Conservation (phyloP, 2,113 vertebrate species). For the Channa argus region DNA sequence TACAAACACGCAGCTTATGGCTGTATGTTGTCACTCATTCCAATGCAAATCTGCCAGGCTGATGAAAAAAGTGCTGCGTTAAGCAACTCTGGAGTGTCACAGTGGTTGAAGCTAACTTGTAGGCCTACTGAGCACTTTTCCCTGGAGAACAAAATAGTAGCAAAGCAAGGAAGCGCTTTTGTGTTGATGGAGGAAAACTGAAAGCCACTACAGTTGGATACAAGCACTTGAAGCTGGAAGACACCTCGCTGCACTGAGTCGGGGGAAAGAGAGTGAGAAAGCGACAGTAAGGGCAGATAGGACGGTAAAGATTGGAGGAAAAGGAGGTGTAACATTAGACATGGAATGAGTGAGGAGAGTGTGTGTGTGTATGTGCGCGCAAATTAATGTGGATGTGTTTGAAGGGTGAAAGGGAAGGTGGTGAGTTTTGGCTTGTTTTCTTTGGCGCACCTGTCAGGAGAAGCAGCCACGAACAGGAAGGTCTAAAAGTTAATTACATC, state of each 20-base stretch:
- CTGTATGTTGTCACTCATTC: conserved; percentile 67
- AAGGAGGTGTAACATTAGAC: background rate
- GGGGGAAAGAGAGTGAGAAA: conserved; percentile 18
- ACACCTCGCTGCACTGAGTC: conserved; percentile 27
- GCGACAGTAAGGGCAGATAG: conserved; percentile 30
- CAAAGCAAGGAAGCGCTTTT: conserved; percentile 75
- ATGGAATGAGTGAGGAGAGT: background rate
- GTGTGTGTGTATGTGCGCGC: conserved; percentile 13
- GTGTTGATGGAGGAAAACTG: conserved; percentile 72
- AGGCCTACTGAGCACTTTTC: conserved; percentile 65
- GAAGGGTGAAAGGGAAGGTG: conserved; percentile 45
- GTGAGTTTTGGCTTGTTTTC: conserved; percentile 69
- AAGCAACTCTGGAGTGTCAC: conserved; percentile 70
- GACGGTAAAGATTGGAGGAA: conserved; percentile 38
- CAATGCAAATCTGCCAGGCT: conserved; percentile 57
- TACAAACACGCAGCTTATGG: conserved; percentile 64
- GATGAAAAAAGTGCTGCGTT: conserved; percentile 66
- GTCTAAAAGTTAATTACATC: conserved; percentile 82
- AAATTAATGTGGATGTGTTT: conserved; percentile 55
- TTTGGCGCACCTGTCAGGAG: conserved; percentile 72
- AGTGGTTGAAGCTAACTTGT: conserved; percentile 69
- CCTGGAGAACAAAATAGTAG: conserved; percentile 73
- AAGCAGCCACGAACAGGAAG: conserved; percentile 74
- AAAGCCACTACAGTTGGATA: conserved; percentile 64
- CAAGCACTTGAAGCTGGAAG: conserved; percentile 51